Evolutionary conservation across 2,888 invertebrate genomes (phyloP), one percentile per base, ranked within the genome.

Genomic region (Diaphora mendica): DNA sequence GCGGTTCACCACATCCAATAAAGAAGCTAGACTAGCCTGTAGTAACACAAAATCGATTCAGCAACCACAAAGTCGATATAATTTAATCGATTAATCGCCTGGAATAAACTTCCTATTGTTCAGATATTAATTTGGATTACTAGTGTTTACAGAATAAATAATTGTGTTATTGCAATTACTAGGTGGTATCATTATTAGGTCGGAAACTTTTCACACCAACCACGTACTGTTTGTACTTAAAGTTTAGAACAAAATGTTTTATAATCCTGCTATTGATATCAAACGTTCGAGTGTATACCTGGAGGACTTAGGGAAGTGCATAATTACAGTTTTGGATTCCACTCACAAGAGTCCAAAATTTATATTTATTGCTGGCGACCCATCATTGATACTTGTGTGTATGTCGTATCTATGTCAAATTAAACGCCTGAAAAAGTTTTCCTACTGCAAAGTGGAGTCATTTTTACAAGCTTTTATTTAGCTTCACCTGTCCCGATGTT

Each of bases 41-140:
- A 83, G 83, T 78, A 66, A 67, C 55, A 33, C 44, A n/a, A 72
- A 82, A 83, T 80, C 71, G 74, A 80, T 80, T 79, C 64, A 67
- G n/a, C 17, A 77, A 84, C 82, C 78, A 65, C 77, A 84, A 80
- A 73, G 13, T 78, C 73, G 71, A 77, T 78, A 72, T 68, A 75
- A 77, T 71, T 73, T 75, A n/a, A 77, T 77, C 72, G 75, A 82
- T 75, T 65, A 79, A 79, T 79, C 74, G 70, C 20, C 59, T 66
- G 64, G 74, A 77, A 77, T 73, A 67, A 73, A 73, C 68, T 80
- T 73, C 71, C 68, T 70, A 69, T 68, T 59, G 33, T 68, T 65
- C 66, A 35, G 3, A 72, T 68, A 75, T 71, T 76, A 75, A 70
- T 81, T 30, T 69, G 17, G 8, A 68, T 55, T 55, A 68, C n/a